Percentiles rank a stretch among this genome's conserved stretches.
These are phyloP conservation scores for Musca vetustissima DNA, from an alignment of 1,140 invertebrate genomes.

Conservation along the genomic window DNA sequence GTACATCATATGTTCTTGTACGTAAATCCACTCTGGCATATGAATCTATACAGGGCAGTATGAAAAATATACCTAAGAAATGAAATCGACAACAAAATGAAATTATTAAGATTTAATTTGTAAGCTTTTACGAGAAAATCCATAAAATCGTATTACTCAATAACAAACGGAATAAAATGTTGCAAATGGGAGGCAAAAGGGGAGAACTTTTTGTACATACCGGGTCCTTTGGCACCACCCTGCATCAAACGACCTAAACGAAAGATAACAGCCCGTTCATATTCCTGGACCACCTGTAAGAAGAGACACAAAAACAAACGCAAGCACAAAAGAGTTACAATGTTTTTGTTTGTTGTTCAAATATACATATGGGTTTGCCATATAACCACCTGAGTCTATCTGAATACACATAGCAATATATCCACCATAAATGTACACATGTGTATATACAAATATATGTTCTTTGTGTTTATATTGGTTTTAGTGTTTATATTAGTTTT, in stretches of 20 bases:
- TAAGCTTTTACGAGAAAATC: too few relatives aligned
- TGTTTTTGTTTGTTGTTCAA: too few relatives aligned
- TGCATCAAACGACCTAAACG: slow-evolving; percentile 79
- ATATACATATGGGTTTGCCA: too few relatives aligned
- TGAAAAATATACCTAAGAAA: slow-evolving; percentile 83
- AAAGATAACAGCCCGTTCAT: slow-evolving; percentile 89
- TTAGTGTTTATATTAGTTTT: too few relatives aligned
- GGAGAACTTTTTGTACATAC: slow-evolving; percentile 57
- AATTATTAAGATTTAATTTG: too few relatives aligned
- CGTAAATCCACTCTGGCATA: slow-evolving; percentile 89
- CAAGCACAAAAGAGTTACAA: too few relatives aligned
- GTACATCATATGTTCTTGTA: slow-evolving; percentile 90
- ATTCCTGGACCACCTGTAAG: slow-evolving; percentile 85
- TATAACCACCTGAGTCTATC: too few relatives aligned
- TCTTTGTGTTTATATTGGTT: too few relatives aligned
- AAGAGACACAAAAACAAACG: slow-evolving; percentile 6
- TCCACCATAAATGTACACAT: too few relatives aligned
- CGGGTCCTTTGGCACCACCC: slow-evolving; percentile 88
- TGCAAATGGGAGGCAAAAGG: background rate
- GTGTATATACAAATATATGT: too few relatives aligned
- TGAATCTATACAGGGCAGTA: slow-evolving; percentile 90
- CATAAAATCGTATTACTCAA: background rate
- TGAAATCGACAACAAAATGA: background rate
- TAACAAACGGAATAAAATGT: background rate
- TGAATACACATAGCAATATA: too few relatives aligned